phyloP scores from a whole-genome alignment of 2,888 invertebrate species.

The Eristalis arbustorum region DNA sequence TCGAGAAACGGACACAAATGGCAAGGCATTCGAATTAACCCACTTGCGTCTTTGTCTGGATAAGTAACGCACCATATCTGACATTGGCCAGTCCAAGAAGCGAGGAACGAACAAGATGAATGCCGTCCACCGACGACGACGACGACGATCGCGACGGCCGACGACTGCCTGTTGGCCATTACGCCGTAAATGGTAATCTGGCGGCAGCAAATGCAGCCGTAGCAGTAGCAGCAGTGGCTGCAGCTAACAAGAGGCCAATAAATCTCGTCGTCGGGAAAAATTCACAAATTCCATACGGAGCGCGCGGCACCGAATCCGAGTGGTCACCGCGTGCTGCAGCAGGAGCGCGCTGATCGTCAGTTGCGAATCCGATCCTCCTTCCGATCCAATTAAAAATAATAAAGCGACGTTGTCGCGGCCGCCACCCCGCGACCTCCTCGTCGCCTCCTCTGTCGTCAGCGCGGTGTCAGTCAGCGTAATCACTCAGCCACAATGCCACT shows the following conservation, averaged over 20 bases:
- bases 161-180: slow-evolving; percentile 59
- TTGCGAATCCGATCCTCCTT: slow-evolving; percentile 28
- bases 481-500: slow-evolving; percentile 61
- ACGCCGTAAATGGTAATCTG: slow-evolving; percentile 66
- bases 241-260: slow-evolving; percentile 53
- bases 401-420: slow-evolving; percentile 48
- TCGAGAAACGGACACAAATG: slow-evolving; percentile 24
- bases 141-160: neutral
- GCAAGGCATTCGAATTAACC: slow-evolving; percentile 65
- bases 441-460: slow-evolving; percentile 13
- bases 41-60: slow-evolving; percentile 59
- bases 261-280: slow-evolving; percentile 53
- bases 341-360: slow-evolving; percentile 42
- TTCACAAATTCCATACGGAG: slow-evolving; percentile 61
- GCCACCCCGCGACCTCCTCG: slow-evolving; percentile 3
- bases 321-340: slow-evolving; percentile 52
- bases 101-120: slow-evolving; percentile 52
- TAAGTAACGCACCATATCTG: slow-evolving; percentile 70
- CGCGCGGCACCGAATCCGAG: slow-evolving; percentile 40
- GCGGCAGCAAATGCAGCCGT: slow-evolving; percentile 34
- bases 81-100: slow-evolving; percentile 57
- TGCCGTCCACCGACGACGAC: slow-evolving; percentile 55
- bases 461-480: slow-evolving; percentile 57
- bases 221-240: neutral
- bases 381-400: slow-evolving; percentile 70